Percentiles rank a stretch among this genome's conserved stretches.
Conservation (phyloP, 2,797 vertebrate species). For the Hyperoplus lanceolatus region DNA sequence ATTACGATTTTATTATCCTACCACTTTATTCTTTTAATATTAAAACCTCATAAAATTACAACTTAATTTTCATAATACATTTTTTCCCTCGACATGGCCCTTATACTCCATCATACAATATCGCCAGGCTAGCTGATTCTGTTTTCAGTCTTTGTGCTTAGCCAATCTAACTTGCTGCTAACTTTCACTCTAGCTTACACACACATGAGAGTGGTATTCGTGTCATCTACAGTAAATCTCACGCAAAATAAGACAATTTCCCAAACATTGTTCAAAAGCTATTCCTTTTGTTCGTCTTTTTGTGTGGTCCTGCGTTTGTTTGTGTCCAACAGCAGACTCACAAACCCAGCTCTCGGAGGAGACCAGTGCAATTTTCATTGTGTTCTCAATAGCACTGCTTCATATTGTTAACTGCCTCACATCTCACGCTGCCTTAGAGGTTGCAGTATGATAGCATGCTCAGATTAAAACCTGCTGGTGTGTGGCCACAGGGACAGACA, state of each 20-base stretch:
- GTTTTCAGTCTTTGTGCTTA: not conserved
- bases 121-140: not conserved
- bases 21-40: no score
- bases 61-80: no score
- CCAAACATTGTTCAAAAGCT: no score
- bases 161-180: not conserved
- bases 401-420: slow-evolving; percentile 8
- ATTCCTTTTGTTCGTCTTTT: no score
- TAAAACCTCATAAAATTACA: no score
- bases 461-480: slow-evolving; percentile 47
- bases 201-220: no score
- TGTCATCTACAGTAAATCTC: no score
- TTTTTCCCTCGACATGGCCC: no score
- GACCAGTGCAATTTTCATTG: not conserved
- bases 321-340: not conserved
- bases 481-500: slow-evolving; percentile 48
- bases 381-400: not conserved
- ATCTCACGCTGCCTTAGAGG: slow-evolving; percentile 38
- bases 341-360: not conserved
- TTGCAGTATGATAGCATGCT: slow-evolving; percentile 45
- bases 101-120: not conserved
- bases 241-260: no score
- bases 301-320: no score
- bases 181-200: no score
- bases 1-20: no score